Base-by-base conservation (phyloP, 2,113 vertebrate genomes). In the Origma solitaria region DNA sequence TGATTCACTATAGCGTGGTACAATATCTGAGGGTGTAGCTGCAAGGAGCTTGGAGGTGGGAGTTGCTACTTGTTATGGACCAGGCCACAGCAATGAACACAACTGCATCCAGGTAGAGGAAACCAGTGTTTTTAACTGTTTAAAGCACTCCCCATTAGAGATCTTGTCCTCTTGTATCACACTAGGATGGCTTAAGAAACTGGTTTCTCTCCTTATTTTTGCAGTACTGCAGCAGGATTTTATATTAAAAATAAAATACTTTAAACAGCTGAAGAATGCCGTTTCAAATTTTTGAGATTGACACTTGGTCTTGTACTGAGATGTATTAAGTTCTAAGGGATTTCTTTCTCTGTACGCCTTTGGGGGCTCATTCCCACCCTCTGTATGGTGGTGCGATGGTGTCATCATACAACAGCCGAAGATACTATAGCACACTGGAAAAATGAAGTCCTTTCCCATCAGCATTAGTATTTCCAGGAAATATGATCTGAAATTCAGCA, bases 361-460 rank as follows among this genome's bases (percentile, higher is more conserved):
- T 15, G 61, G 61, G 25, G 58, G 7, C 21, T 69, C 45, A 27
- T 50, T 88, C 27, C 25, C 14, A 23, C 21, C 12, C 18, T 37
- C 11, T 0, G 0, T 51, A 40, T 54, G n/a, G 20, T 64, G 30
- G 14, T 75, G 27, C 54, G 77, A 79, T 68, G 38, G 18, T 57
- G 24, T 69, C 50, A 82, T 56, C 30, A 42, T 20, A 42, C 37
- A 69, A 19, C 18, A 78, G 62, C 54, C 3, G 3, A 61, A 86
- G 51, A 53, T 35, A 25, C 88, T 81, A 44, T 27, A 15, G 13
- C 23, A 37, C 19, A 35, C 44, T 47, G 37, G 15, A 80, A 54
- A 83, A 58, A 35, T 71, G 1, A 44, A 58, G 50, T 69, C 42
- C 28, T 71, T 89, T 56, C 38, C 14, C 12, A 27, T 17, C 13